phyloP scores from a whole-genome alignment of 2,113 vertebrate species.

The Semnornis frantzii region DNA sequence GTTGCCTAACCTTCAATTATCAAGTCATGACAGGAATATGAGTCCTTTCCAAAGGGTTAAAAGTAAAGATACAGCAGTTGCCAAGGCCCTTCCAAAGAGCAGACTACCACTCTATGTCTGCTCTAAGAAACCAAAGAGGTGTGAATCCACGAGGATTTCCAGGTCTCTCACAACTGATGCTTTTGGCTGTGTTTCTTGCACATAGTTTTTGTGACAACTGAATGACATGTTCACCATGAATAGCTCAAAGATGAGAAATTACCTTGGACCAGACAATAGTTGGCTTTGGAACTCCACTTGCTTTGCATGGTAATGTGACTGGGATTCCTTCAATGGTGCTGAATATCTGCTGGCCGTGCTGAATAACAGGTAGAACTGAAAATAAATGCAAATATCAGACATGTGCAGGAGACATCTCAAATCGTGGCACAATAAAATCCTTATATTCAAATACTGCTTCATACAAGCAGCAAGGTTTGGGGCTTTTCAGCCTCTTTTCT shows the following conservation, averaged over 20 bases:
- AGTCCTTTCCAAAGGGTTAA: background rate
- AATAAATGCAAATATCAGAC: conserved; percentile 6
- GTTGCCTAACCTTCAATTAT: background rate
- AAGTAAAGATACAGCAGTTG: background rate
- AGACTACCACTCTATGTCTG: background rate
- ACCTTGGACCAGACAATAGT: conserved; percentile 94
- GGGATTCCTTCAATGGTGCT: conserved; percentile 90
- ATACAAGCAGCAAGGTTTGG: background rate
- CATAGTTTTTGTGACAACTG: background rate
- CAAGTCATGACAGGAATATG: background rate
- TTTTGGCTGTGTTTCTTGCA: background rate
- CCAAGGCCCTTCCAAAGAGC: background rate
- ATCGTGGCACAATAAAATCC: background rate
- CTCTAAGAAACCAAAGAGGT: conserved; percentile 2
- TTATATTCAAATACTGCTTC: background rate
- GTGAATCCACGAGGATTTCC: background rate
- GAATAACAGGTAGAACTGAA: conserved; percentile 91
- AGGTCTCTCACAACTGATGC: background rate
- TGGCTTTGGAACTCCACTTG: conserved; percentile 87
- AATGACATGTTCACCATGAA: background rate
- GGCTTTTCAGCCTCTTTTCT: background rate
- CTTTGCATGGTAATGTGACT: conserved; percentile 88
- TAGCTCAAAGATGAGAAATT: background rate
- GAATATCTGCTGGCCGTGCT: conserved; percentile 93
- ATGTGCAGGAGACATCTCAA: background rate